Percentiles rank a stretch among this genome's conserved stretches.
Evolutionary conservation across 2,113 vertebrate genomes (phyloP).

Genomic region (Serilophus lunatus): DNA sequence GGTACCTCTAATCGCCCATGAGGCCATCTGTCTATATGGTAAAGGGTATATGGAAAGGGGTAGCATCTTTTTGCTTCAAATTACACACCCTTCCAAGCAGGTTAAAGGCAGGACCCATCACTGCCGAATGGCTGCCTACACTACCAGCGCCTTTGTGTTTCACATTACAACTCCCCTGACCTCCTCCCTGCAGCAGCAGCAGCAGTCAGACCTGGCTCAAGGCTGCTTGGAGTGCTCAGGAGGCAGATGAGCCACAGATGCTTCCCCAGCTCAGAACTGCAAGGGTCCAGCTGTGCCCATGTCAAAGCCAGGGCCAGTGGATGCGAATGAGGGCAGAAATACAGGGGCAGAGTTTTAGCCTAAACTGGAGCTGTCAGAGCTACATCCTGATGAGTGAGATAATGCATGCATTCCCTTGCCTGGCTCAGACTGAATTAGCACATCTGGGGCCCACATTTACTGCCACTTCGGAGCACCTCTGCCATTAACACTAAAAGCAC

Average conservation of each 20-base stretch:
- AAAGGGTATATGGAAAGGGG: background rate
- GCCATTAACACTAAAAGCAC: constrained; percentile 40
- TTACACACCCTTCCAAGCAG: background rate
- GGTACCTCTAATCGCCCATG: background rate
- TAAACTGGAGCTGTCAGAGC: background rate
- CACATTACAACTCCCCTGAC: background rate
- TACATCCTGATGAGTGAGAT: background rate
- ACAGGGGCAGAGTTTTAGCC: background rate
- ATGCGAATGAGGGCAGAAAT: background rate
- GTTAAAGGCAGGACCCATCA: background rate
- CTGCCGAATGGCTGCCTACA: background rate
- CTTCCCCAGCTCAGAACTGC: background rate
- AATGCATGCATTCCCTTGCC: background rate
- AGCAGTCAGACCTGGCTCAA: background rate
- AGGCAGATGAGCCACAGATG: background rate
- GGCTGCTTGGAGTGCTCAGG: background rate
- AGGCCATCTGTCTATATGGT: background rate
- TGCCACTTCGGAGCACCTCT: background rate
- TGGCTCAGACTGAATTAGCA: background rate
- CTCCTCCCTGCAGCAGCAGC: background rate
- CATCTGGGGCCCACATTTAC: constrained; percentile 59
- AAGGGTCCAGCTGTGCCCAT: background rate
- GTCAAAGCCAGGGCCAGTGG: background rate
- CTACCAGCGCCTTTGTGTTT: background rate
- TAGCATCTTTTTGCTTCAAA: background rate